Percentiles rank a stretch among this genome's conserved stretches.
Conservation (phyloP, 2,797 vertebrate genomes). For the Gymnopithys bicolor region DNA sequence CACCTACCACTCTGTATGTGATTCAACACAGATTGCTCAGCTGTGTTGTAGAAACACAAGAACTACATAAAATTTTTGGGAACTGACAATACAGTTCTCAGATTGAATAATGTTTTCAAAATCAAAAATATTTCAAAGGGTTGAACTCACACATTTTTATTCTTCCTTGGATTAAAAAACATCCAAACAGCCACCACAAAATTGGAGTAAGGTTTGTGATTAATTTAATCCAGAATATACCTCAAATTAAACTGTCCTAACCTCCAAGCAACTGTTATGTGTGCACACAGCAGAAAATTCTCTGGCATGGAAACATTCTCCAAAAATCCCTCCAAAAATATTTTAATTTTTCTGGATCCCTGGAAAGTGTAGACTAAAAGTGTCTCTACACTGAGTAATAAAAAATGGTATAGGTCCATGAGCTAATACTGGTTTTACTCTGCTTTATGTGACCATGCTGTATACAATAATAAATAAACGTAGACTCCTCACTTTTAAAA, state of each 20-base stretch:
- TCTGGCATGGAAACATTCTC: neutral
- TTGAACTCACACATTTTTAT: neutral
- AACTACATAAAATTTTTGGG: neutral
- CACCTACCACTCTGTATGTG: neutral
- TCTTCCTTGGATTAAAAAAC: neutral
- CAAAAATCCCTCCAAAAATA: neutral
- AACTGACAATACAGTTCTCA: neutral
- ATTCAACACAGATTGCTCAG: neutral
- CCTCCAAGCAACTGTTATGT: neutral
- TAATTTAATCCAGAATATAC: neutral
- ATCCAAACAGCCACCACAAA: neutral
- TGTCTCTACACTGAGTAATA: neutral
- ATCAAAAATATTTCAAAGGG: neutral
- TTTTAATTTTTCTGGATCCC: neutral
- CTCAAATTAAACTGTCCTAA: neutral
- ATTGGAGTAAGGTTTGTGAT: neutral
- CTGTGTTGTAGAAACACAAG: neutral
- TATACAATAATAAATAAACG: neutral
- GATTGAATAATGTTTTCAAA: neutral
- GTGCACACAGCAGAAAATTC: neutral
- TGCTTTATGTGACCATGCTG: neutral
- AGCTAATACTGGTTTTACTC: neutral
- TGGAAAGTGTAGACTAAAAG: neutral
- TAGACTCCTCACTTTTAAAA: neutral
- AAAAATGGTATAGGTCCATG: neutral